Conservation (phyloP, 1,140 invertebrate species). For the Elysia chlorotica region DNA sequence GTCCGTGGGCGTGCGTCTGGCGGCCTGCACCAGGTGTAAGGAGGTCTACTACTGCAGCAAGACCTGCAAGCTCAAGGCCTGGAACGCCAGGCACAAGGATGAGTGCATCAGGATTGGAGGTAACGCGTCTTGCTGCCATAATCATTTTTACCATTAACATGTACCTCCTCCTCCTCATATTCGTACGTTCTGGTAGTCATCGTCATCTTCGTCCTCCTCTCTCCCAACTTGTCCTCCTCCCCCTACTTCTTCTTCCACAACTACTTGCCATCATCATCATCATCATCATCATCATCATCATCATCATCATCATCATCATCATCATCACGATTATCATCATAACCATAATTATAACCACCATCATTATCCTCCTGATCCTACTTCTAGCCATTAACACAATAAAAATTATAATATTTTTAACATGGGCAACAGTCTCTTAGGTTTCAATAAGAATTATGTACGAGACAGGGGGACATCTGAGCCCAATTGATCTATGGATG, state of each 20-base stretch:
- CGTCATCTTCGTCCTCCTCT: not conserved
- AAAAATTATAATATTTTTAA: too few relatives aligned
- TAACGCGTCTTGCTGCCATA: conserved; percentile 25
- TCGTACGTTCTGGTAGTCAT: not conserved
- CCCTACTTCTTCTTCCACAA: not conserved
- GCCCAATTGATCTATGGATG: too few relatives aligned
- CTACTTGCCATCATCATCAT: too few relatives aligned
- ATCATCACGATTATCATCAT: too few relatives aligned
- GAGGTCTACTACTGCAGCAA: conserved; percentile 63
- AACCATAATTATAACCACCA: too few relatives aligned
- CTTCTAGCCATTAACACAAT: too few relatives aligned
- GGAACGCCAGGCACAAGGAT: conserved; percentile 59
- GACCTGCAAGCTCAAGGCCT: conserved; percentile 61
- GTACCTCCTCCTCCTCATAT: not conserved
- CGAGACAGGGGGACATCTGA: too few relatives aligned
- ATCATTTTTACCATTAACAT: not conserved
- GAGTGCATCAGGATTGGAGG: conserved; percentile 59
- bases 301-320: too few relatives aligned
- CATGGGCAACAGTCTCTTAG: too few relatives aligned
- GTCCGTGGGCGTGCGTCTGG: conserved; percentile 57
- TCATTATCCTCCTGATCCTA: too few relatives aligned
- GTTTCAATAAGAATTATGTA: too few relatives aligned
- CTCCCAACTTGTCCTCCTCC: not conserved
- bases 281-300: too few relatives aligned
- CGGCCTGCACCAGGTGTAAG: conserved; percentile 60